Evolutionary conservation across 2,797 vertebrate species (phyloP), one percentile per base, ranked within the genome.

Genomic region (Pteronotus mesoamericanus): DNA sequence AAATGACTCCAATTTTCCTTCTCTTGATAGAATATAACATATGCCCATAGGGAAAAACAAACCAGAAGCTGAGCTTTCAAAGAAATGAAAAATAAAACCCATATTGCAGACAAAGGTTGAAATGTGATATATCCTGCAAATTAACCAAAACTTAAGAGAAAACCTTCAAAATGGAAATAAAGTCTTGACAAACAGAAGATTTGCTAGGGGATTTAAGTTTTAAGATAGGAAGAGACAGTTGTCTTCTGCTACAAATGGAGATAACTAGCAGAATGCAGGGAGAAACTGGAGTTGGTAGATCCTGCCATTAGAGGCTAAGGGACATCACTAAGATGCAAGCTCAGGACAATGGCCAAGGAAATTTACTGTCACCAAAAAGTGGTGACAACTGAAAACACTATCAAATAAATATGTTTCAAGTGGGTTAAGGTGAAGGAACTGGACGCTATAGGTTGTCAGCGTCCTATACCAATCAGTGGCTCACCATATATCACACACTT

Each of bases 151-250:
- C 34, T 95, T 88, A 68, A 68, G n/a, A 94, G 61, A 72, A 14
- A 88, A 90, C 26, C 59, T 89, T 87, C 77, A 78, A 93, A 92
- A 53, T 78, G 64, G 68, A 96, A 93, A 57, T 75, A 91, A 92
- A 97, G 95, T 12, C 19, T 61, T 89, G 34, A 86, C 59, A 74
- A 82, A 66, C 2, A 77, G 32, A 59, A 51, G 42, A 84, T 55
- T 57, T 44, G 48, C 42, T 59, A 48, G 24, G 5, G 29, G 26
- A 78, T 48, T 87, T 66, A 82, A 53, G 18, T 69, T 77, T 75
- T 87, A 78, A 80, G 97, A 82, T 15, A 89, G 71, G 34, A 94
- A 77, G 68, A 94, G 44, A 89, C 22, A 61, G 32, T 26, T 75
- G 32, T 86, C n/a, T 94, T 93, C 42, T 94, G 5, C 48, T 75